Conservation (phyloP, 2,888 invertebrate genomes). For the Stratiomys singularior region DNA sequence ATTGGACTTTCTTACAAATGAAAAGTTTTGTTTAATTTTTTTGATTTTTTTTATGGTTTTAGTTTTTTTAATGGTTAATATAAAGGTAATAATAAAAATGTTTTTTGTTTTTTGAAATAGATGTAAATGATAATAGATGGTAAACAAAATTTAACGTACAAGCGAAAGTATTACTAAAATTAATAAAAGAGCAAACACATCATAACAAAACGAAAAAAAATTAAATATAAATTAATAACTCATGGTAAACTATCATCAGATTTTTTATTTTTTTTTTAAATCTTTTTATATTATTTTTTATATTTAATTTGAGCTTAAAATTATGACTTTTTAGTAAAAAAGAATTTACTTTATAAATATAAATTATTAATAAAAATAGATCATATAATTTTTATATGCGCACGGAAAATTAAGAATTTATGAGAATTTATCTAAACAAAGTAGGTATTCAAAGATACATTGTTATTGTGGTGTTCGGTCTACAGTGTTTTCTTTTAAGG, state of each 20-base stretch:
- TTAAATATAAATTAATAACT: constrained; percentile 46
- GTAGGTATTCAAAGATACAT: background rate
- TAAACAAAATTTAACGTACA: constrained; percentile 35
- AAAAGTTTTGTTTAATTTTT: constrained; percentile 1
- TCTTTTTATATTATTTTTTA: constrained; percentile 28
- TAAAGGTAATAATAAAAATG: constrained; percentile 34
- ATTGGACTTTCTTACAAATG: constrained; percentile 1
- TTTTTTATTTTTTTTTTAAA: constrained; percentile 34
- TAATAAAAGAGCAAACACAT: constrained; percentile 30
- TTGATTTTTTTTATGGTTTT: constrained; percentile 1
- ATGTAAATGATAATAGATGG: constrained; percentile 37
- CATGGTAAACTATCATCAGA: constrained; percentile 36
- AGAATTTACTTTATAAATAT: constrained; percentile 43
- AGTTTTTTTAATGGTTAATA: constrained; percentile 24
- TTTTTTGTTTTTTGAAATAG: constrained; percentile 13
- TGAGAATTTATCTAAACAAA: constrained; percentile 31
- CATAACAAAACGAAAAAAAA: constrained; percentile 34
- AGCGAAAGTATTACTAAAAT: constrained; percentile 22
- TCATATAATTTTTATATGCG: constrained; percentile 23
- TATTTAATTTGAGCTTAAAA: constrained; percentile 48
- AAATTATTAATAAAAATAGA: constrained; percentile 45
- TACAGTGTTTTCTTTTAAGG: constrained; percentile 30
- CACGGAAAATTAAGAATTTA: constrained; percentile 38
- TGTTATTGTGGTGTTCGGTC: constrained; percentile 42
- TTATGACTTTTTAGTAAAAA: constrained; percentile 52